Percentiles rank a stretch among this genome's conserved stretches.
Evolutionary conservation across 2,888 invertebrate genomes (phyloP).

Genomic region (Nephrotoma flavescens): DNA sequence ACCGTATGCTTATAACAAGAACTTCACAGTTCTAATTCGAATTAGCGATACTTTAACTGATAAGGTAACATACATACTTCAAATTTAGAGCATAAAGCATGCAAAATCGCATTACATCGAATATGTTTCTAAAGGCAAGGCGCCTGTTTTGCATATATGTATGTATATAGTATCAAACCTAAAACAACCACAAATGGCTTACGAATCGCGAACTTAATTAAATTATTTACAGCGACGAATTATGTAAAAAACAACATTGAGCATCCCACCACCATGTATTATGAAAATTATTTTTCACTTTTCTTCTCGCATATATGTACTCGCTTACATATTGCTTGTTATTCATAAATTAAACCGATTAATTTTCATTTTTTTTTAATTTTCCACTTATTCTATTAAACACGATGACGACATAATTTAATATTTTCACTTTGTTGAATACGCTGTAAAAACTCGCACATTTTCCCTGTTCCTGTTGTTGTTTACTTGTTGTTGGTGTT

Average conservation of each 20-base stretch:
- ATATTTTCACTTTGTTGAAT: neutral
- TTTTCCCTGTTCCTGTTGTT: neutral
- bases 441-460: neutral
- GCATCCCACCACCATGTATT: neutral
- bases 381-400: neutral
- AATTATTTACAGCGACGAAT: neutral
- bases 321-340: neutral
- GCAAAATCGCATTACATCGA: too few relatives aligned
- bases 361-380: neutral
- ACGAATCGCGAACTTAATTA: neutral
- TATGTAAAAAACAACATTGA: neutral
- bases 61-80: too few relatives aligned
- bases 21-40: too few relatives aligned
- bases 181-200: neutral
- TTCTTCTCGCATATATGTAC: neutral
- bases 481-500: neutral
- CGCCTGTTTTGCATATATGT: too few relatives aligned
- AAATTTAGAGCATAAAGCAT: too few relatives aligned
- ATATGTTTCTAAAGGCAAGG: too few relatives aligned
- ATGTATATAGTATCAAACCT: neutral
- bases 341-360: neutral
- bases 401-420: neutral
- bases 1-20: too few relatives aligned
- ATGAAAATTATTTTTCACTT: neutral
- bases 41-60: too few relatives aligned